Evolutionary conservation across 2,113 vertebrate species (phyloP).

Genomic region (Alces alces): DNA sequence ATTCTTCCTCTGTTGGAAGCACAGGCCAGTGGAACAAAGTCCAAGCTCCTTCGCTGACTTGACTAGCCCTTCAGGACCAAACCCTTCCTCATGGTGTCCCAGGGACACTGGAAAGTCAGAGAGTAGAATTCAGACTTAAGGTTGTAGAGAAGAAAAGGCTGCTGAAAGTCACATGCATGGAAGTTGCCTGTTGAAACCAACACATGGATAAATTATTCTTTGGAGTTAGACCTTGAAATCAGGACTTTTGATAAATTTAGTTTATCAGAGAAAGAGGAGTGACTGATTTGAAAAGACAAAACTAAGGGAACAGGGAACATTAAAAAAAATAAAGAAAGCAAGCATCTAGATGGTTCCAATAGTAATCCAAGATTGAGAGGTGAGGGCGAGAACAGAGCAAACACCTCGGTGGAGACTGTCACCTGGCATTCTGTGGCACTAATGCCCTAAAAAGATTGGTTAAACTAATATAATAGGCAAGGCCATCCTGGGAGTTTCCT

Average conservation of each 20-base stretch:
- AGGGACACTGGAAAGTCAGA: background rate
- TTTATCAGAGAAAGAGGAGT: background rate
- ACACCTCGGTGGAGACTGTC: background rate
- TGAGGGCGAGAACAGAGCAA: background rate
- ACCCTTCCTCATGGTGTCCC: background rate
- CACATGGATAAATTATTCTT: background rate
- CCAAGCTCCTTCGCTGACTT: background rate
- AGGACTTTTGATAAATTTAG: background rate
- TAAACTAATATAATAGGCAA: background rate
- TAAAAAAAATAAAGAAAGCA: background rate
- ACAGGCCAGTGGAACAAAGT: background rate
- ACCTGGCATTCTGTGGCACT: background rate
- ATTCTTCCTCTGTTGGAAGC: background rate
- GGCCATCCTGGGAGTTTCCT: background rate
- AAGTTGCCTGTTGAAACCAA: background rate
- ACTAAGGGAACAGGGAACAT: background rate
- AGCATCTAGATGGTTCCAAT: background rate
- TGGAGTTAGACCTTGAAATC: background rate
- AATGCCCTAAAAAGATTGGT: background rate
- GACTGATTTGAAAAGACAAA: background rate
- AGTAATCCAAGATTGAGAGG: background rate
- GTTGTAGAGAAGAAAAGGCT: background rate
- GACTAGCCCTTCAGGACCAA: background rate
- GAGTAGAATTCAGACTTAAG: background rate
- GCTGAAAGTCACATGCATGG: background rate